These are phyloP conservation scores for Synchiropus splendidus DNA, from an alignment of 2,113 vertebrate genomes.

Conservation along the genomic window DNA sequence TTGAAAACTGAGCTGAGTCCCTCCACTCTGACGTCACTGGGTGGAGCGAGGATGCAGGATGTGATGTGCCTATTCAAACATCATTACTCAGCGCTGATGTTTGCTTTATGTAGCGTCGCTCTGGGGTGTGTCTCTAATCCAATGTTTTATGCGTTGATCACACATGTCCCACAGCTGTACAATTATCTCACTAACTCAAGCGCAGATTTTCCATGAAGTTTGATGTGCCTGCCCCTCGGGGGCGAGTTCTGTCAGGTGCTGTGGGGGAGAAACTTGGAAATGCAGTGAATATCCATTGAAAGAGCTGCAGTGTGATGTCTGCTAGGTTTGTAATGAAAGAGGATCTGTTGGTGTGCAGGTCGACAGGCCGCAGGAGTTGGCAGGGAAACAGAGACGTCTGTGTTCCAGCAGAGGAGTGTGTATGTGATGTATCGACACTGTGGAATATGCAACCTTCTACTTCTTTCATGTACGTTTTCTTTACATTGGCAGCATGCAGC, in stretches of 20 bases:
- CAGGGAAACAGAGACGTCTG: constrained; percentile 32
- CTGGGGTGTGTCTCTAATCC: no score
- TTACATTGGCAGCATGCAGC: no score
- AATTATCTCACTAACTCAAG: no score
- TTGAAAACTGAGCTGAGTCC: no score
- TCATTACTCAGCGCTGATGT: not conserved
- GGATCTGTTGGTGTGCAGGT: constrained; percentile 28
- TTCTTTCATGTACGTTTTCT: no score
- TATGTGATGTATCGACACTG: not conserved
- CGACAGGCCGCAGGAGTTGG: constrained; percentile 8
- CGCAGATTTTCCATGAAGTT: no score
- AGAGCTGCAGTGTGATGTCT: constrained; percentile 19
- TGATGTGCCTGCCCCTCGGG: no score
- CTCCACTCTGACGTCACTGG: not conserved
- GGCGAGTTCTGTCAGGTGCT: no score
- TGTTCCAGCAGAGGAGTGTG: constrained; percentile 17
- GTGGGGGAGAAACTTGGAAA: not conserved
- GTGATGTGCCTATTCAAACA: not conserved
- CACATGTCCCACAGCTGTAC: no score
- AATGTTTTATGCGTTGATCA: no score
- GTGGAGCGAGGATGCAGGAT: constrained; percentile 1
- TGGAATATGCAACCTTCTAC: no score
- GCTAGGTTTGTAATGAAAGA: constrained; percentile 20
- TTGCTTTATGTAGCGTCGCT: not conserved
- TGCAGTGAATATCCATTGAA: constrained; percentile 22